Conservation (phyloP, 2,888 invertebrate species). For the Andrena bucephala region DNA sequence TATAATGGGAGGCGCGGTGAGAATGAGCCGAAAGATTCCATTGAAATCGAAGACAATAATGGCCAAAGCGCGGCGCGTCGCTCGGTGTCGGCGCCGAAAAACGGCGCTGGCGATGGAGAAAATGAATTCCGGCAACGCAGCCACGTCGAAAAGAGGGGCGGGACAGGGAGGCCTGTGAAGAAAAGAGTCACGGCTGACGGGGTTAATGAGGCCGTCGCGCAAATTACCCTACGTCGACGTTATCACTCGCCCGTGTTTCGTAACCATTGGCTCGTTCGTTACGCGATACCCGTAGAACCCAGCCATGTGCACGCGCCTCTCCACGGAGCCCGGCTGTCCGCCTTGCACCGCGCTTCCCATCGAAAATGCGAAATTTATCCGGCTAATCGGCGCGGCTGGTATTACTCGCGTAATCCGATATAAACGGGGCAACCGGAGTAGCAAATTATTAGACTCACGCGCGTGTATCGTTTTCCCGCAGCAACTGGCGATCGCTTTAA, state of each 20-base stretch:
- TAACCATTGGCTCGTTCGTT: slow-evolving; percentile 62
- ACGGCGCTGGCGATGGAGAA: not conserved
- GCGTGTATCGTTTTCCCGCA: not conserved
- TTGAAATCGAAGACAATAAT: not conserved
- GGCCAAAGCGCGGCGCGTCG: not conserved
- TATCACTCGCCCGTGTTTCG: slow-evolving; percentile 55
- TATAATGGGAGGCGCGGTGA: not conserved
- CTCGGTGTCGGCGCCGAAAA: slow-evolving; percentile 17
- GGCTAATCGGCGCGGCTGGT: slow-evolving; percentile 31
- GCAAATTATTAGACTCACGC: slow-evolving; percentile 30
- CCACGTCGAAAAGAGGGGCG: not conserved
- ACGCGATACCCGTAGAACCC: slow-evolving; percentile 37
- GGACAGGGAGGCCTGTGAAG: not conserved
- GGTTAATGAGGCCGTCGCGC: slow-evolving; percentile 67
- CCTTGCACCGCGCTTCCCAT: not conserved
- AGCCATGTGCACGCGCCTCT: not conserved
- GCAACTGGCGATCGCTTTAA: not conserved
- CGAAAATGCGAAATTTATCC: slow-evolving; percentile 47
- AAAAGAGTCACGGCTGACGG: slow-evolving; percentile 4
- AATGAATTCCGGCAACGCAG: not conserved
- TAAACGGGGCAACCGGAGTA: slow-evolving; percentile 20
- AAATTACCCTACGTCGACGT: slow-evolving; percentile 61
- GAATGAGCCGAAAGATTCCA: slow-evolving; percentile 1
- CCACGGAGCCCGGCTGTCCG: not conserved
- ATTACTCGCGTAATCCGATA: slow-evolving; percentile 50